Evolutionary conservation across 2,888 invertebrate genomes (phyloP).

Genomic region (Cacoxenus indagator): DNA sequence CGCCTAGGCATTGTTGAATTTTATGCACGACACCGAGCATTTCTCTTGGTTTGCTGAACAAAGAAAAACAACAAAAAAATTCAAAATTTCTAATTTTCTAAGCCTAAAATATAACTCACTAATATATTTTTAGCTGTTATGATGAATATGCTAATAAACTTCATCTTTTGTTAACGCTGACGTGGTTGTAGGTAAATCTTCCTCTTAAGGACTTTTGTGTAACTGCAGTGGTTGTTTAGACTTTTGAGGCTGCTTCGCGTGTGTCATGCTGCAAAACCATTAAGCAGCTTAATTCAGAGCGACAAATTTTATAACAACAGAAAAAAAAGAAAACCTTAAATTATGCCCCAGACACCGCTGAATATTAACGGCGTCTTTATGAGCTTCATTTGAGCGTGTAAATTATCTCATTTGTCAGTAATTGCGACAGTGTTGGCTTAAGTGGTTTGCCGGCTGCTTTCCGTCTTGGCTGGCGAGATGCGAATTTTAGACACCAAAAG

Average conservation of each 20-base stretch:
- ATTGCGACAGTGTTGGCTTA: slow-evolving; percentile 46
- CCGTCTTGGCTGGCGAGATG: not conserved
- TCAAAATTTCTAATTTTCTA: not conserved
- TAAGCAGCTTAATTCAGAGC: slow-evolving; percentile 44
- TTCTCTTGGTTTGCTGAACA: slow-evolving; percentile 7
- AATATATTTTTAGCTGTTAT: slow-evolving; percentile 56
- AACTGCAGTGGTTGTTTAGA: not conserved
- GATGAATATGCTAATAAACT: slow-evolving; percentile 59
- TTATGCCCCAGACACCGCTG: slow-evolving; percentile 64
- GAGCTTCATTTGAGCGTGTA: slow-evolving; percentile 63
- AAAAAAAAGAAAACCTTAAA: slow-evolving; percentile 49
- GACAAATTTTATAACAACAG: not conserved
- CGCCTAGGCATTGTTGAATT: not conserved
- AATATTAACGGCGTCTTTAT: slow-evolving; percentile 64
- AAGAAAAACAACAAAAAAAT: not conserved
- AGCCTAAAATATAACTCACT: too few relatives aligned
- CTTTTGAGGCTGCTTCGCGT: slow-evolving; percentile 45
- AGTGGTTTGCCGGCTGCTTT: slow-evolving; percentile 7
- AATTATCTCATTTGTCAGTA: slow-evolving; percentile 63
- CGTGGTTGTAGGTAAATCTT: not conserved
- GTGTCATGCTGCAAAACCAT: slow-evolving; percentile 64
- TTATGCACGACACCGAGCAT: slow-evolving; percentile 8
- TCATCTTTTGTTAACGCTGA: slow-evolving; percentile 52
- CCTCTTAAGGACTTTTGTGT: slow-evolving; percentile 4
- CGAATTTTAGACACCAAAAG: not conserved